phyloP scores from a whole-genome alignment of 2,113 vertebrate genomes.

The Mystacornis crossleyi region DNA sequence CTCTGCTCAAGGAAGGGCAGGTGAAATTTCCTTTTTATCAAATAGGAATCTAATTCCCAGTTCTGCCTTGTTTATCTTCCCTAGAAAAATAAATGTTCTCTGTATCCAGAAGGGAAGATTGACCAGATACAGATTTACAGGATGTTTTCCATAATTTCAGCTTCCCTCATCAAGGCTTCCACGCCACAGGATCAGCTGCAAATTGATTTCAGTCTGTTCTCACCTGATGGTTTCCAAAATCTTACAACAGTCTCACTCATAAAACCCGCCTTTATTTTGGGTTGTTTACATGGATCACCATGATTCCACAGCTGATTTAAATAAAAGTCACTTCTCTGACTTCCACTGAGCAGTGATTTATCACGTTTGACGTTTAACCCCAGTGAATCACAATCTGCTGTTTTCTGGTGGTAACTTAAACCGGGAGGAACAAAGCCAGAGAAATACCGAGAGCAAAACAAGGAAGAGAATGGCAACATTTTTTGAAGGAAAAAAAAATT shows the following conservation, averaged over 20 bases:
- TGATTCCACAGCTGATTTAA: background rate
- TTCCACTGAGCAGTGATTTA: background rate
- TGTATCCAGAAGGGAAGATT: background rate
- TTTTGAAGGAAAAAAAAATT: rapidly evolving
- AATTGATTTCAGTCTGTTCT: background rate
- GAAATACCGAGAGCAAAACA: background rate
- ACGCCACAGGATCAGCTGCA: background rate
- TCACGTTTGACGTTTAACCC: background rate
- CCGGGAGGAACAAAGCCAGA: background rate
- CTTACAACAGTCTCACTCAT: background rate
- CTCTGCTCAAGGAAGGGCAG: background rate
- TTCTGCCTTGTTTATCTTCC: background rate
- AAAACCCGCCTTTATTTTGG: background rate
- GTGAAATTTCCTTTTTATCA: background rate
- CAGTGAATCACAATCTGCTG: background rate
- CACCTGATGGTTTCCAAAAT: background rate
- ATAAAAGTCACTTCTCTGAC: background rate
- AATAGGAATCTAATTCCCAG: background rate
- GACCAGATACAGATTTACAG: background rate
- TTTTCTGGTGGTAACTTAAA: background rate
- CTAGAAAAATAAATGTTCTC: background rate
- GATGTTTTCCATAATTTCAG: background rate
- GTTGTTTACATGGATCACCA: background rate
- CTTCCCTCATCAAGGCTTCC: background rate
- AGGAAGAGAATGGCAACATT: background rate